Conservation (phyloP, 2,888 invertebrate genomes). For the Pristionchus maxplancki region DNA sequence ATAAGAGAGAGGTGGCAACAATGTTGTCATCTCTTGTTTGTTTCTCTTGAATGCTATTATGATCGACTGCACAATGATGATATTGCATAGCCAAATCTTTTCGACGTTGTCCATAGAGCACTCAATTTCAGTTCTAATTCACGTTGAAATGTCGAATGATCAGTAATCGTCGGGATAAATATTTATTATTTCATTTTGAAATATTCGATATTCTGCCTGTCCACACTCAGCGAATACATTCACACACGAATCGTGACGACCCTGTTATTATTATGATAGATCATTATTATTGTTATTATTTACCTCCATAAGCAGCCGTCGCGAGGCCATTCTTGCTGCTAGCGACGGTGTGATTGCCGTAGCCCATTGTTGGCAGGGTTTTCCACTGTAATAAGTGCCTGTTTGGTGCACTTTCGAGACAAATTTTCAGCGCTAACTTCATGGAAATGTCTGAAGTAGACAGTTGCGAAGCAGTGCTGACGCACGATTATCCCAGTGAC, state of each 20-base stretch:
- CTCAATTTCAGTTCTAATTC: no score
- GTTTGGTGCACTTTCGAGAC: neutral
- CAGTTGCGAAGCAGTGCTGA: neutral
- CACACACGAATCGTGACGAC: neutral
- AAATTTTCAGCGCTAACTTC: neutral
- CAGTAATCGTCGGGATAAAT: no score
- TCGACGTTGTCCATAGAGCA: no score
- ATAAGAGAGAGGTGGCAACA: neutral
- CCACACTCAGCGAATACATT: no score
- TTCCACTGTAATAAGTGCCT: neutral
- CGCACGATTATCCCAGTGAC: neutral
- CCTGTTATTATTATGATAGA: no score
- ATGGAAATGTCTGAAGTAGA: neutral
- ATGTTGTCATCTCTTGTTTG: neutral
- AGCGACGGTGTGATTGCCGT: neutral
- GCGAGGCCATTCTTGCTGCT: neutral
- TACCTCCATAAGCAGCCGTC: neutral
- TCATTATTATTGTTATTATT: no score
- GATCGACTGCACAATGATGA: no score
- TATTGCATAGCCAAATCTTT: no score
- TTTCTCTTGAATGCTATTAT: no score
- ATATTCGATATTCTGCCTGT: no score
- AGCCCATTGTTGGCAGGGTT: neutral
- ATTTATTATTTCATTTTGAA: no score
- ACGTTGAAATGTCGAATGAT: no score